Evolutionary conservation across 2,113 vertebrate species (phyloP), one percentile per base, ranked within the genome.

Genomic region (Pelecanoides urinatrix): DNA sequence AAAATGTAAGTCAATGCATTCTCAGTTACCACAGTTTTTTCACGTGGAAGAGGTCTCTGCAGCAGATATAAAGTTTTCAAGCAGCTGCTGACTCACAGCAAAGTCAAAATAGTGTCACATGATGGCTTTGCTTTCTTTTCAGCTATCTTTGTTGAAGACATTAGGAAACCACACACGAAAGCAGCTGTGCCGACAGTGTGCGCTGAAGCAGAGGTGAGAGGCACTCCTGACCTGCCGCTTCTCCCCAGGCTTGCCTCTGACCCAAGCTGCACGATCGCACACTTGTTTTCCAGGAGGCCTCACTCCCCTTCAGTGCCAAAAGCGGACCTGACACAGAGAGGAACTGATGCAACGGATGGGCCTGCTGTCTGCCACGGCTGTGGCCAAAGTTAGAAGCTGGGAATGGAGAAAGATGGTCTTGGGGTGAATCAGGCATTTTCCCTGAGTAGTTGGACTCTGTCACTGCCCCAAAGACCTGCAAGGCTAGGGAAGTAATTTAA

Each of bases 201-300:
- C 4, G 3, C 40, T 40, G 63, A 77, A 68, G n/a, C 22, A 30
- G 34, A 58, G 30, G 27, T 7, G 13, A 79, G 59, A 76, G 27
- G 16, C 20, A 42, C 16, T 71, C 34, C 53, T 67, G 77, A 20
- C 29, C 42, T 47, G 12, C 23, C 61, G 14, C 71, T 86, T 67
- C 58, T 86, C 16, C 63, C 38, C 1, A 7, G 34, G 8, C 19
- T 76, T 68, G 13, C 40, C 53, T 62, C 61, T 16, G 68, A 38
- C 9, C 76, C 2, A 0, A 32, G 63, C 36, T 88, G 20, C 52
- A 15, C 0, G 1, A 21, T 13, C 0, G 0, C 21, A 30, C 0
- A 0, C 5, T 45, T 53, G 15, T 36, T 77, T 86, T 74, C 50
- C 71, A 25, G 9, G 16, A 76, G 29, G 13, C 11, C 17, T 52